Conservation (phyloP, 2,888 invertebrate genomes). For the Megaustenia siamemsis region DNA sequence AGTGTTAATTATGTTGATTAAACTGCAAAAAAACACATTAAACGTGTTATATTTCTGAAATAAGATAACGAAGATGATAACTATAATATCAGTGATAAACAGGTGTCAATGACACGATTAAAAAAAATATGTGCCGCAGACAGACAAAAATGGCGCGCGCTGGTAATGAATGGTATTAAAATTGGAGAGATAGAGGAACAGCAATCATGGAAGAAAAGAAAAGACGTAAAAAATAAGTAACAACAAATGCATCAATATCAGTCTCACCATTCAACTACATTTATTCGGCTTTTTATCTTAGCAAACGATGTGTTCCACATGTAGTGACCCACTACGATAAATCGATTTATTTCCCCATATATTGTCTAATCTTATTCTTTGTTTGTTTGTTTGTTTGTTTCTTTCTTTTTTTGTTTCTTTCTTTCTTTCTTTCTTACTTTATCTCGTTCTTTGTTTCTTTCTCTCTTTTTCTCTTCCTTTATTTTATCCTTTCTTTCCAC, state of each 20-base stretch:
- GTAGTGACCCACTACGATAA: no score
- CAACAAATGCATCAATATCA: no score
- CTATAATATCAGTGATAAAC: not conserved
- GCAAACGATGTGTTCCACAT: not conserved
- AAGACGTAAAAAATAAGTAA: not conserved
- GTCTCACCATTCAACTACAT: no score
- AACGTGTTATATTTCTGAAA: no score
- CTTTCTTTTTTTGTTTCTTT: no score
- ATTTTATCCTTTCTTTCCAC: no score
- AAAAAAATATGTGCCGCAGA: not conserved
- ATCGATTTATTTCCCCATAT: not conserved
- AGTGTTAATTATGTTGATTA: no score
- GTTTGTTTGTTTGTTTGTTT: slow-evolving; percentile 15
- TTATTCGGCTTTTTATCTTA: not conserved
- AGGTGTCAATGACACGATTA: not conserved
- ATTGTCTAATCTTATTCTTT: not conserved
- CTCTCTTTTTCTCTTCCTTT: no score
- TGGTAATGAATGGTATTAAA: not conserved
- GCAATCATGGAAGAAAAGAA: not conserved
- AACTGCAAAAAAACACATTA: no score
- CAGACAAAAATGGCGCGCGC: no score
- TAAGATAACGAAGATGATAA: not conserved
- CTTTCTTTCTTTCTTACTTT: no score
- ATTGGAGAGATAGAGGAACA: not conserved
- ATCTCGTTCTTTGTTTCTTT: not conserved